Base-by-base conservation (phyloP, 1,140 invertebrate genomes). In the Manduca sexta region DNA sequence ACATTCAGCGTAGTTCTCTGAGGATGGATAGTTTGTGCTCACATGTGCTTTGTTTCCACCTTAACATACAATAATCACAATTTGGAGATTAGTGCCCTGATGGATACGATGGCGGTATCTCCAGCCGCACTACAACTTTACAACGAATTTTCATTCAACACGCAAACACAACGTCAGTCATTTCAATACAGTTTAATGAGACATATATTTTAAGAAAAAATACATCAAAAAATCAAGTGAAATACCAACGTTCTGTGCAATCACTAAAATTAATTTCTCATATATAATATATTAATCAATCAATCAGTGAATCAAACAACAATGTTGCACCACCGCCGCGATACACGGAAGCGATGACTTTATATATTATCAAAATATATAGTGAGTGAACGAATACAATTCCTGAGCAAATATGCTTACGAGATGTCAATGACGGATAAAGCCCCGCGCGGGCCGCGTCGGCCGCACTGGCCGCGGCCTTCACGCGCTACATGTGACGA, bases 11-110 rank as follows among this genome's bases (percentile, higher is more conserved):
- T 79, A 79, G 66, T 57, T 81, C 60, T 84, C 74, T 74, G 73
- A 80, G 76, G 78, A 83, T 80, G 82, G 82, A 83, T 82, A 74
- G 76, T 85, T 85, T 83, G 82, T 85, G 82, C 79, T 80, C 62
- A 68, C 73, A 74, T 85, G 81, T 76, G 79, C 79, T 78, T 82
- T 81, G 63, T 79, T 62, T 69, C 77, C 66, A 69, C 56, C 77
- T 83, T 75, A 81, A 77, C 58, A 74, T 81, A 80, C 67, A 79
- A 79, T 67, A 77, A 84, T 78, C 75, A 77, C 72, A 74, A 66
- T 77, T 73, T 76, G 42, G 72, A 74, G 63, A 71, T 58, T 51
- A 48, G 59, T 63, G 66, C 67, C 54, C 14, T 64, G 52, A 49
- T 63, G 53, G 62, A 65, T 63, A 55, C 17, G 5, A 21, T 17